phyloP scores from a whole-genome alignment of 2,113 vertebrate genomes.

The Pristiophorus japonicus region DNA sequence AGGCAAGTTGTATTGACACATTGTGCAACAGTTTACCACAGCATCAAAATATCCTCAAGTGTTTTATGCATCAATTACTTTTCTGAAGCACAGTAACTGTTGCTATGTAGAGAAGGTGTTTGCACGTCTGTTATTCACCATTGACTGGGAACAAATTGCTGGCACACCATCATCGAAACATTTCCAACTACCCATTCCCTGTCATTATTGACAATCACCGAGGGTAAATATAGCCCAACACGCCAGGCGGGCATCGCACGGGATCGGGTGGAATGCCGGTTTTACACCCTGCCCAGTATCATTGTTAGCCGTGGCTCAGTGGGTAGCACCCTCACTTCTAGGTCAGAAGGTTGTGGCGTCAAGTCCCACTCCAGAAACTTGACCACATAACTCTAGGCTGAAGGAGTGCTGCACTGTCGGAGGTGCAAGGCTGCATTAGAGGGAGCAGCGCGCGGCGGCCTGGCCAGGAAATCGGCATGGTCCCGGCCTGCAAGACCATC shows the following conservation, averaged over 20 bases:
- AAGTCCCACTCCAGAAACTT: no score
- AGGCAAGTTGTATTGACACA: background rate
- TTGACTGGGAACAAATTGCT: background rate
- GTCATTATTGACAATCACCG: background rate
- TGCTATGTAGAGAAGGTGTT: background rate
- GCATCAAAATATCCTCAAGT: background rate
- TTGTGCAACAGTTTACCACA: background rate
- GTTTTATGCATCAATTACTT: background rate
- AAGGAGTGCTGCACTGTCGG: no score
- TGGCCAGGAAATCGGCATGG: no score
- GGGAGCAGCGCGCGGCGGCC: no score
- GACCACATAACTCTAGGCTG: no score
- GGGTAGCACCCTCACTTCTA: no score
- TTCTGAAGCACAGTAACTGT: background rate
- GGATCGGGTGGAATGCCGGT: background rate
- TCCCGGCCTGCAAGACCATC: no score
- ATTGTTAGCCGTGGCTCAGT: no score
- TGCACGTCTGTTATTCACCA: background rate
- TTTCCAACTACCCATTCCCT: background rate
- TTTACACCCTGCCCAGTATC: no score
- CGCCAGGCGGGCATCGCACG: background rate
- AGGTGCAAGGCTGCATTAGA: no score
- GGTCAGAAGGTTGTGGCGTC: no score
- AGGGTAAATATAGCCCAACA: background rate
- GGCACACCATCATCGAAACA: background rate